phyloP scores from a whole-genome alignment of 2,113 vertebrate genomes.

The Archilochus colubris region DNA sequence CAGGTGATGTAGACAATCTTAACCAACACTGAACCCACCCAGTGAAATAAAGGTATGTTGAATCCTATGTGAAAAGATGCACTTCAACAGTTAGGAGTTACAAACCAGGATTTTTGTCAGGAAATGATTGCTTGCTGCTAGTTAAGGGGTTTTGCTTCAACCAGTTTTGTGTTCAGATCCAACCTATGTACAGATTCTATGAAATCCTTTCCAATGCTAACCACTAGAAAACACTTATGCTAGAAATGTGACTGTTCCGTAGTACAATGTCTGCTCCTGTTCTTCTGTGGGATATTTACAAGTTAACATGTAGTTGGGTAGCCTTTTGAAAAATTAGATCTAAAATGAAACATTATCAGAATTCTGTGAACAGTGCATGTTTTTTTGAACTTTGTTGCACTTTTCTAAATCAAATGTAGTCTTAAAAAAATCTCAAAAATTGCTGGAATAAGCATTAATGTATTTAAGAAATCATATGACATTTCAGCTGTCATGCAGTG shows the following conservation, averaged over 20 bases:
- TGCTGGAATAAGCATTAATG: not conserved
- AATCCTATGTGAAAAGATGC: not conserved
- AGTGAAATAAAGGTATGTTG: not conserved
- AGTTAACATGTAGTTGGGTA: not conserved
- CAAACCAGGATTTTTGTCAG: not conserved
- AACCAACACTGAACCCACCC: not conserved
- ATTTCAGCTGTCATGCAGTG: not conserved
- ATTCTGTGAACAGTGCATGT: not conserved
- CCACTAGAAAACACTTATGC: not conserved
- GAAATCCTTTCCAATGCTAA: not conserved
- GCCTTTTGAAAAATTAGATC: not conserved
- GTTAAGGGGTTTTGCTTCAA: not conserved
- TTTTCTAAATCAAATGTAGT: not conserved
- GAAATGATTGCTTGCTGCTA: rapidly evolving
- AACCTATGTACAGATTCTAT: not conserved
- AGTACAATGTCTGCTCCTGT: not conserved
- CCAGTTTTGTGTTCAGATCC: not conserved
- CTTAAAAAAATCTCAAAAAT: not conserved
- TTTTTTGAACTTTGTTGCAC: not conserved
- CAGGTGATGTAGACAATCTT: not conserved
- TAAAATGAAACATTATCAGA: not conserved
- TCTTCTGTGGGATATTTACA: not conserved
- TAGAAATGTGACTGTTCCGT: not conserved
- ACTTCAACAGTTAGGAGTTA: not conserved
- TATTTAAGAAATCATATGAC: not conserved